Percentiles rank a stretch among this genome's conserved stretches.
Evolutionary conservation across 2,888 invertebrate genomes (phyloP).

Genomic region (Thereva unica): DNA sequence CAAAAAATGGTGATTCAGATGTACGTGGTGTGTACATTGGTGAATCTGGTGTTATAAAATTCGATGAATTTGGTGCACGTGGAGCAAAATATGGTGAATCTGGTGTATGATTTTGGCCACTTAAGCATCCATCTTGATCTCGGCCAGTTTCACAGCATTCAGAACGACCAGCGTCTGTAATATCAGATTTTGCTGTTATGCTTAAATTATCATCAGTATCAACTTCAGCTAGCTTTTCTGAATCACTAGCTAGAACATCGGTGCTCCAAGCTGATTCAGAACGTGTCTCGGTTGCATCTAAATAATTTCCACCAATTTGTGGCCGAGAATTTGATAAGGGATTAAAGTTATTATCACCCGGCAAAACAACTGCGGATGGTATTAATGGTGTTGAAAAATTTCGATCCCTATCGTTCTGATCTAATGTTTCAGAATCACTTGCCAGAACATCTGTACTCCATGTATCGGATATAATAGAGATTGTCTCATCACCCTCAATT

Average conservation of each 20-base stretch:
- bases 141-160: slow-evolving; percentile 46
- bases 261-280: slow-evolving; percentile 98
- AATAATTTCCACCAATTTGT: slow-evolving; percentile 55
- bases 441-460: slow-evolving; percentile 99
- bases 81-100: slow-evolving; percentile 48
- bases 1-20: slow-evolving; percentile 53
- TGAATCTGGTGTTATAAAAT: slow-evolving; percentile 46
- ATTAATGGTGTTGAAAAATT: slow-evolving; percentile 59
- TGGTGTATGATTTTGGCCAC: slow-evolving; percentile 43
- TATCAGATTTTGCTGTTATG: slow-evolving; percentile 74
- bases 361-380: slow-evolving; percentile 57
- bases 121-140: slow-evolving; percentile 41
- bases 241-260: slow-evolving; percentile 92
- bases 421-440: slow-evolving; percentile 93
- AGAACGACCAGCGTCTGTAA: slow-evolving; percentile 65
- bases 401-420: slow-evolving; percentile 69
- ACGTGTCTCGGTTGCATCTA: slow-evolving; percentile 88
- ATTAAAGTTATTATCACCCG: slow-evolving; percentile 58
- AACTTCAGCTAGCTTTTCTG: slow-evolving; percentile 85
- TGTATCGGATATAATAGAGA: slow-evolving; percentile 95
- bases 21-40: slow-evolving; percentile 45
- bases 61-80: slow-evolving; percentile 41
- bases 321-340: slow-evolving; percentile 49
- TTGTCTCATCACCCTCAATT: slow-evolving; percentile 86
- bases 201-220: slow-evolving; percentile 69